These are phyloP conservation scores for Plebejus anna DNA, from an alignment of 2,888 invertebrate genomes.

Conservation along the genomic window DNA sequence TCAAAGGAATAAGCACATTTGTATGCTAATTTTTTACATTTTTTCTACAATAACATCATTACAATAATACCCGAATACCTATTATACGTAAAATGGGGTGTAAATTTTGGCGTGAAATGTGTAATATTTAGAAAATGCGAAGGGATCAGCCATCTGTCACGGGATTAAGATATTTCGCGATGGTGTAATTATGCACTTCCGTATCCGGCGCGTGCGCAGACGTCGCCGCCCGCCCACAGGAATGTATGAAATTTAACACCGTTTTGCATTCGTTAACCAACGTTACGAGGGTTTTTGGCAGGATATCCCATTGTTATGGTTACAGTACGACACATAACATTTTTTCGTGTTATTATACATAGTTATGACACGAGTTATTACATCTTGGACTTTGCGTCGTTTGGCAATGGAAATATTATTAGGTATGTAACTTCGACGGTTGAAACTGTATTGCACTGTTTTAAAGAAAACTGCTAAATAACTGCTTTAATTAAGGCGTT, in stretches of 20 bases:
- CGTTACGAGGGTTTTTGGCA: conserved; percentile 15
- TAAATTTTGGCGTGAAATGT: conserved; percentile 57
- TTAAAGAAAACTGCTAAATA: neutral
- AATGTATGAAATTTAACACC: conserved; percentile 61
- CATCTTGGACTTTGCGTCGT: neutral
- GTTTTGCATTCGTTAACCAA: conserved; percentile 33
- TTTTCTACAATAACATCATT: neutral
- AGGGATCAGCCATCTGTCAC: conserved; percentile 70
- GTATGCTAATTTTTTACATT: neutral
- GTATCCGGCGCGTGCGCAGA: conserved; percentile 75
- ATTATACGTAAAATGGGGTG: conserved; percentile 46
- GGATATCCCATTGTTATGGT: neutral
- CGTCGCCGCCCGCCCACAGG: conserved; percentile 60
- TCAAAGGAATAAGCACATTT: neutral
- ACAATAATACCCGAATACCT: neutral
- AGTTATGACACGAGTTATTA: neutral
- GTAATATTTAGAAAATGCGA: conserved; percentile 64
- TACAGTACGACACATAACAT: neutral
- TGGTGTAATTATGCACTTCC: conserved; percentile 75
- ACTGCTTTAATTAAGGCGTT: neutral
- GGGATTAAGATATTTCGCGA: conserved; percentile 76
- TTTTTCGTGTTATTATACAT: neutral
- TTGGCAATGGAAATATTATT: neutral
- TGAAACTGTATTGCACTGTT: neutral
- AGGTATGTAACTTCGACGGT: neutral